Percentiles rank a stretch among this genome's conserved stretches.
Evolutionary conservation across 2,113 vertebrate species (phyloP).

Genomic region (Orthonyx spaldingii): DNA sequence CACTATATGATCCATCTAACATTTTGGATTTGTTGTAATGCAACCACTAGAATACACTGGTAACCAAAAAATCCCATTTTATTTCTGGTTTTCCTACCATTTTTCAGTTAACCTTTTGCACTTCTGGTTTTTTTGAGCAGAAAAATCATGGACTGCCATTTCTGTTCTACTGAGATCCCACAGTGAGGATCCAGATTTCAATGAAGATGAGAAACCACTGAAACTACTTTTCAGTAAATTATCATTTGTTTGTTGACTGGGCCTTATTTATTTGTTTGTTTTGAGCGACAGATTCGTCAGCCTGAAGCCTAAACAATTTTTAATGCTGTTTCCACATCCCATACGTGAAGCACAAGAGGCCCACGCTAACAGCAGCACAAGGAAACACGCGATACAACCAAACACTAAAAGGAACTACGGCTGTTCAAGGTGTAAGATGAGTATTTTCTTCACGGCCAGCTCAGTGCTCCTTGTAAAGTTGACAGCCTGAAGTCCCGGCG

Average conservation of each 20-base stretch:
- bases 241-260: background rate
- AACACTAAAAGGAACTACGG: background rate
- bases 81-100: background rate
- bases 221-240: background rate
- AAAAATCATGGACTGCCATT: background rate
- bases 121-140: background rate
- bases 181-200: background rate
- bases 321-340: background rate
- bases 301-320: background rate
- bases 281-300: background rate
- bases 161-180: background rate
- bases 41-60: background rate
- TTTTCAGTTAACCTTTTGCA: background rate
- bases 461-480: background rate
- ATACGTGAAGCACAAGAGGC: rapidly evolving
- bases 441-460: rapidly evolving
- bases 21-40: background rate
- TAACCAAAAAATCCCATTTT: background rate
- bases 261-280: background rate
- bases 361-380: background rate
- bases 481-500: rapidly evolving
- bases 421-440: background rate
- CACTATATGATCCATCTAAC: background rate
- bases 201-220: background rate
- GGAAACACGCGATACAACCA: rapidly evolving